Evolutionary conservation across 2,797 vertebrate genomes (phyloP).

Genomic region (Epinephelus coioides): DNA sequence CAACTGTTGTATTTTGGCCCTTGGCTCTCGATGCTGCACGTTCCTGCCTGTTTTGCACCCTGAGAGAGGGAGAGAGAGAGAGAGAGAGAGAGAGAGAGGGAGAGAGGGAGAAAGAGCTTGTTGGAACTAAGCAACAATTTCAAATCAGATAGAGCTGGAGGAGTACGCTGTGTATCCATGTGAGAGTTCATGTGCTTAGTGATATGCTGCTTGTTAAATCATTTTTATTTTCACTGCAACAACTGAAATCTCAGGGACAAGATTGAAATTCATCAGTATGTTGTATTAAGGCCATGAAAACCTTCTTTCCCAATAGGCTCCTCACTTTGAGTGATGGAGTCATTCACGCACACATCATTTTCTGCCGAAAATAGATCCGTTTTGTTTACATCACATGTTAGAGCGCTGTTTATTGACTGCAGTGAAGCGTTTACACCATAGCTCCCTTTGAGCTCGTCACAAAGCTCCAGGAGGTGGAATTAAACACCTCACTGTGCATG

Average conservation of each 20-base stretch:
- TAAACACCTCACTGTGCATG: no score
- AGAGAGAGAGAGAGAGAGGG: background rate
- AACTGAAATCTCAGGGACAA: background rate
- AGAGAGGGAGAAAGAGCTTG: slow-evolving; percentile 23
- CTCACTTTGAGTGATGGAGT: no score
- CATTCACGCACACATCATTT: no score
- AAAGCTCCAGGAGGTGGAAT: no score
- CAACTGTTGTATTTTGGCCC: slow-evolving; percentile 46
- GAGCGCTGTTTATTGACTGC: no score
- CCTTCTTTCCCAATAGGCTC: background rate
- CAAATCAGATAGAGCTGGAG: slow-evolving; percentile 6
- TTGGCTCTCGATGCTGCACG: slow-evolving; percentile 21
- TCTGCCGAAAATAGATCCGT: no score
- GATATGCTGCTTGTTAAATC: slow-evolving; percentile 2
- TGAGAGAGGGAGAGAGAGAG: background rate
- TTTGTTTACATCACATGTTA: background rate
- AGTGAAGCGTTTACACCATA: no score
- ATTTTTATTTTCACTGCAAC: background rate
- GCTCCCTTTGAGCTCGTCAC: no score
- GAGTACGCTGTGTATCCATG: slow-evolving; percentile 3
- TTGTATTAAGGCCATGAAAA: background rate
- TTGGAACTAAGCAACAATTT: slow-evolving; percentile 23
- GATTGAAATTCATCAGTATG: background rate
- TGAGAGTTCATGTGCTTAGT: slow-evolving; percentile 9
- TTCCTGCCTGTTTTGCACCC: slow-evolving; percentile 40